phyloP scores from a whole-genome alignment of 2,888 invertebrate species.

The Megaustenia siamemsis region DNA sequence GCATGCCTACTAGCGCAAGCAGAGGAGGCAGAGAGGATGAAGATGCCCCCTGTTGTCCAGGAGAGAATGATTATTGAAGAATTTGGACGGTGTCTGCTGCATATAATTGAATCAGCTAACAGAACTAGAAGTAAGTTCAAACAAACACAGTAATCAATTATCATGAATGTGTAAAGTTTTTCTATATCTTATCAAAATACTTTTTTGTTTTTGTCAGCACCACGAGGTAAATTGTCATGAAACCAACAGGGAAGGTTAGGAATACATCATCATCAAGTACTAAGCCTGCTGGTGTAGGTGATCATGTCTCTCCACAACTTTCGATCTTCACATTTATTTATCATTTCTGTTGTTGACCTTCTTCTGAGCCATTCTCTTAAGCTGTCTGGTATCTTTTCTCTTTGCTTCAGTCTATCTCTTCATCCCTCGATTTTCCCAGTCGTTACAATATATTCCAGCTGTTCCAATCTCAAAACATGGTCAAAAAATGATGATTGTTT shows the following conservation, averaged over 20 bases:
- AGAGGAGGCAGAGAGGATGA: constrained; percentile 87
- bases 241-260: not conserved
- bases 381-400: no score
- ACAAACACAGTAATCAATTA: not conserved
- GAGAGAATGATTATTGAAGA: constrained; percentile 92
- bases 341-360: no score
- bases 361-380: no score
- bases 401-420: no score
- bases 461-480: no score
- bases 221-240: not conserved
- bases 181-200: not conserved
- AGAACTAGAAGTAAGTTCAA: constrained; percentile 76
- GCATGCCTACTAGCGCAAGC: constrained; percentile 97
- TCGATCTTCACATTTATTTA: no score
- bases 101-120: constrained; percentile 90
- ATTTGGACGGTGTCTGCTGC: constrained; percentile 94
- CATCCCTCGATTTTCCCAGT: no score
- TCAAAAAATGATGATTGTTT: no score
- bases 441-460: no score
- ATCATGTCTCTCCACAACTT: no score
- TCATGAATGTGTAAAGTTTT: not conserved
- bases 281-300: not conserved
- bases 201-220: not conserved
- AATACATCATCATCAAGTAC: not conserved
- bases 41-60: constrained; percentile 84